Evolutionary conservation across 2,888 invertebrate genomes (phyloP), one percentile per base, ranked within the genome.

Genomic region (Agrochola lychnidis): DNA sequence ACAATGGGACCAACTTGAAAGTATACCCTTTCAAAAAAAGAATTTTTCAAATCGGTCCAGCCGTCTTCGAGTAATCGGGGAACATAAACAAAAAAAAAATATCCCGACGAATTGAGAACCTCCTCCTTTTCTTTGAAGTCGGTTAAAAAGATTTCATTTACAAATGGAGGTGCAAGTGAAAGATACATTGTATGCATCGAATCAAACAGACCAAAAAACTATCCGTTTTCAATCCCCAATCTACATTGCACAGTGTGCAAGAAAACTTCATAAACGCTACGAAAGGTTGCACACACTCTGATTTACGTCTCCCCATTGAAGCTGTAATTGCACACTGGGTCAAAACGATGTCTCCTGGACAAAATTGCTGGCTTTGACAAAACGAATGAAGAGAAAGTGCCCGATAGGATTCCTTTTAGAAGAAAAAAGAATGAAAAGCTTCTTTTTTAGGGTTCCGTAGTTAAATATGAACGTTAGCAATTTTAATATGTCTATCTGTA

Each of bases 281-380:
- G 76, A 79, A 86, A 71, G 70, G 67, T 66, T 78, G 82, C 85
- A 82, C 82, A 86, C 84, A 90, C 90, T 83, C 89, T 90, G 92
- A 92, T 93, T 91, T 90, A 92, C 83, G 85, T 85, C 87, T 78
- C 78, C 70, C 90, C 88, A 92, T 91, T 92, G 89, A 90, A 80
- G 83, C 85, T 85, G 91, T 93, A 93, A 93, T 92, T 91, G 93
- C 91, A 92, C 90, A 88, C 85, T 87, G 88, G 87, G 88, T 87
- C 89, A 88, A 89, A 92, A 88, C 87, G 90, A 85, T 90, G 91
- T 91, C 91, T 88, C 84, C 75, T 85, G 87, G 84, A 89, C 90
- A 79, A 89, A 89, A 90, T 90, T 84, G 87, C 84, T 81, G 84
- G 84, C 89, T 86, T 86, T 86, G 78, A 87, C 81, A 80, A 81